phyloP scores from a whole-genome alignment of 1,140 invertebrate species.

The Microplitis demolitor region DNA sequence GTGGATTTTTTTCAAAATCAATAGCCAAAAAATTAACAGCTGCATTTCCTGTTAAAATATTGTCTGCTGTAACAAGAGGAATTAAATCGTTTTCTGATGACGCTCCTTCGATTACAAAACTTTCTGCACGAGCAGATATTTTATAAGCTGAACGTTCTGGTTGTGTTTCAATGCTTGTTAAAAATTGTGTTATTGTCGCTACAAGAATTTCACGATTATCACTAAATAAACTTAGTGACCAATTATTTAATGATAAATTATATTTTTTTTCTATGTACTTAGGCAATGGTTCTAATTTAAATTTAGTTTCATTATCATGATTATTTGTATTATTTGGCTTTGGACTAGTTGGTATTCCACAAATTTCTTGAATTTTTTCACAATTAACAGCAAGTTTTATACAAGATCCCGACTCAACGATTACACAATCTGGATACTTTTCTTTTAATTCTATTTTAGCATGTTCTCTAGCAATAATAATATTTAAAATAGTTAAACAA shows the following conservation, averaged over 20 bases:
- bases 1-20: constrained; percentile 78
- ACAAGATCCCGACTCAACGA: constrained; percentile 38
- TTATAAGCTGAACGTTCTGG: constrained; percentile 74
- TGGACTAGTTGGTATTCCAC: constrained; percentile 8
- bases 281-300: constrained; percentile 33
- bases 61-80: constrained; percentile 73
- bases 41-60: constrained; percentile 68
- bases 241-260: constrained; percentile 79
- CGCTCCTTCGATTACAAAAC: constrained; percentile 77
- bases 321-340: constrained; percentile 28
- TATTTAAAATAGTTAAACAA: constrained; percentile 73
- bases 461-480: constrained; percentile 79
- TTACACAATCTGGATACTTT: constrained; percentile 36
- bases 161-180: constrained; percentile 74
- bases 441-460: constrained; percentile 54
- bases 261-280: constrained; percentile 64
- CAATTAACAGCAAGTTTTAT: constrained; percentile 36
- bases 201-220: constrained; percentile 75
- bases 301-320: constrained; percentile 31
- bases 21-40: constrained; percentile 74
- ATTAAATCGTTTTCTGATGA: constrained; percentile 76
- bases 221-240: constrained; percentile 72
- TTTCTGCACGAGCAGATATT: constrained; percentile 75
- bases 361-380: constrained; percentile 38
- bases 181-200: constrained; percentile 74